A percentile compares a stretch with the other conserved stretches of the same genome.
phyloP scores from a whole-genome alignment of 2,888 invertebrate species.

The Sarcophaga variegata region DNA sequence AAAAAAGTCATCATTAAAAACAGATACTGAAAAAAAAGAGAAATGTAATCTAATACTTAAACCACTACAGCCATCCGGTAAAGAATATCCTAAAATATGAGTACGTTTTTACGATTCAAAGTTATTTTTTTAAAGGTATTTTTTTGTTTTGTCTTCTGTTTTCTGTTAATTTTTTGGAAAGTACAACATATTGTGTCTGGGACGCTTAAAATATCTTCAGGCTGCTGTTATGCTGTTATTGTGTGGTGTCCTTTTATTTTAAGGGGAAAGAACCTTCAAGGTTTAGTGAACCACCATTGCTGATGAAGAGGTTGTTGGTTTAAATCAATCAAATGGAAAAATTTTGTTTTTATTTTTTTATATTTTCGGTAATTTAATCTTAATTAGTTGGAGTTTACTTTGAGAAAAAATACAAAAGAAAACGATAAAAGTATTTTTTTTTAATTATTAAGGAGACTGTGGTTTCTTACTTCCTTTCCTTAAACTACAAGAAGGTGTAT shows the following conservation, averaged over 20 bases:
- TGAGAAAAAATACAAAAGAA: neutral
- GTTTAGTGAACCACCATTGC: constrained; percentile 53
- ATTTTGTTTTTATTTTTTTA: constrained; percentile 48
- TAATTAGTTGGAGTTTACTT: constrained; percentile 39
- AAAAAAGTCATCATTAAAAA: neutral
- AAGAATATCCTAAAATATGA: constrained; percentile 46
- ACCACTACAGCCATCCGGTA: constrained; percentile 71
- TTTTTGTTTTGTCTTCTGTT: neutral
- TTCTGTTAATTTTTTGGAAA: constrained; percentile 42
- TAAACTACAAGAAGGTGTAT: constrained; percentile 15
- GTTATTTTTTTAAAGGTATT: neutral
- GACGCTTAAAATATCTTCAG: constrained; percentile 33
- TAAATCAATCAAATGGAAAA: constrained; percentile 65
- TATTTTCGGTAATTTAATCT: constrained; percentile 55
- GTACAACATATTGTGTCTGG: constrained; percentile 64
- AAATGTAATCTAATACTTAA: constrained; percentile 70
- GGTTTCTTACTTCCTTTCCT: constrained; percentile 62
- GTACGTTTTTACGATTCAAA: constrained; percentile 11
- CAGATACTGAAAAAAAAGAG: constrained; percentile 21
- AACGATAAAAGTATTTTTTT: neutral
- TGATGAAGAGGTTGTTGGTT: constrained; percentile 48
- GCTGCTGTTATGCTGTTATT: neutral
- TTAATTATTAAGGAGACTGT: constrained; percentile 49
- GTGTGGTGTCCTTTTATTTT: constrained; percentile 26
- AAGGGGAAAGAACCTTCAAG: constrained; percentile 41